Evolutionary conservation across 2,113 vertebrate genomes (phyloP), one percentile per base, ranked within the genome.

Genomic region (Bubo blakistoni): DNA sequence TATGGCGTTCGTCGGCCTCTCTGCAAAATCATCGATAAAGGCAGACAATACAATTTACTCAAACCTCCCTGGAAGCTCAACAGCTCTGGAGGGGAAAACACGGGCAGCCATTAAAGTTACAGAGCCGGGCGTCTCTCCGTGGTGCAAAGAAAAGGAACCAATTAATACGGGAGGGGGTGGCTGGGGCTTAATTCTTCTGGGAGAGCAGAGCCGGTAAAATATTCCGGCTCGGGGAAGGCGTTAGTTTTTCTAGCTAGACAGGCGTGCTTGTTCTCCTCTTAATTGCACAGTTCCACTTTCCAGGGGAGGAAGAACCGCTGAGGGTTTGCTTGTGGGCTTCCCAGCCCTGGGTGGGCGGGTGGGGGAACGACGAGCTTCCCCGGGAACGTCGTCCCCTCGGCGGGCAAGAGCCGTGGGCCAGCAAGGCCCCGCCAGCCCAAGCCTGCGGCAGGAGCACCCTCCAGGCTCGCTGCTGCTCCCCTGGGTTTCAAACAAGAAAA

Each of bases 1-100:
- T 51, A 93, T 11, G 59, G 87, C 4, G 3, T n/a, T 70, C 17
- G 3, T 66, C 16, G 38, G 87, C 70, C 83, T 61, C 71, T 65
- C 88, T 76, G 95, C 81, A 67, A 94, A 70, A 79, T 59, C 77
- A 94, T 96, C 93, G 78, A 77, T 94, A 94, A 93, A 84, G 80
- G 72, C 91, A 72, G 88, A 96, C 87, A 77, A 89, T 8, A 79
- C 63, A n/a, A 88, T 71, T 49, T 77, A 32, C 44, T 57, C 70
- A 66, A 84, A 38, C 66, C 88, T 94, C 79, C 86, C 87, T 54
- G 93, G 94, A 90, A 94, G 82, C 85, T 78, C 65, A 47, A 32
- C 16, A 32, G 81, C 82, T 95, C 88, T 6, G 16, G 38, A 81
- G 69, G 74, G 79, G 80, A 67, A 71, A 90, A 83, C 61, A n/a